phyloP scores from a whole-genome alignment of 1,140 invertebrate genomes.

The Platyscapa corneri region DNA sequence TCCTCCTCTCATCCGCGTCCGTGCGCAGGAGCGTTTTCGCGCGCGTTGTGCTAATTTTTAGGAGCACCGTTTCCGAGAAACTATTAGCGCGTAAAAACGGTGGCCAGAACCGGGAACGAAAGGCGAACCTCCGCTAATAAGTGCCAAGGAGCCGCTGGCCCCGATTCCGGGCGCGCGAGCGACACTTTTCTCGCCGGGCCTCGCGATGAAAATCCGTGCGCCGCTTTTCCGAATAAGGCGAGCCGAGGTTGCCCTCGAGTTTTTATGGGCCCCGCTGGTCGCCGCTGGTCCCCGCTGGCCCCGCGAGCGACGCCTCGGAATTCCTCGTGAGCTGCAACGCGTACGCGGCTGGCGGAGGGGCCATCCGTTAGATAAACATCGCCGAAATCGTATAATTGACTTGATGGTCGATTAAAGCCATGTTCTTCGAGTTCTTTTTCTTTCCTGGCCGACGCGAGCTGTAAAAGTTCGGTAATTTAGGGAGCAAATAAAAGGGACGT shows the following conservation, averaged over 20 bases:
- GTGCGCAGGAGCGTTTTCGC: no score
- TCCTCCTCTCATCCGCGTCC: no score
- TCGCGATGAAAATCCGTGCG: no score
- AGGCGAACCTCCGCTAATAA: no score
- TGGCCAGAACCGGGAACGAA: no score
- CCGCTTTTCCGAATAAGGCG: not conserved
- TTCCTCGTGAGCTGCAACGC: not conserved
- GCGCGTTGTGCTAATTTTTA: no score
- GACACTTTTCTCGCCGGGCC: no score
- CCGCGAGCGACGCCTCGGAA: not conserved
- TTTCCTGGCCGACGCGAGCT: not conserved
- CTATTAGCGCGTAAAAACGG: no score
- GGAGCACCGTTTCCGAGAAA: no score
- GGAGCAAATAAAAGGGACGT: not conserved
- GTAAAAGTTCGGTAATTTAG: slow-evolving; percentile 34
- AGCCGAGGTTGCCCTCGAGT: not conserved
- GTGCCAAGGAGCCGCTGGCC: no score
- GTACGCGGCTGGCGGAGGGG: not conserved
- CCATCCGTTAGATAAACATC: slow-evolving; percentile 34
- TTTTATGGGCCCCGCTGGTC: slow-evolving; percentile 6
- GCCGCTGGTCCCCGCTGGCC: no score
- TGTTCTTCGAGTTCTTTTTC: not conserved
- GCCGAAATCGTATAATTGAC: slow-evolving; percentile 9
- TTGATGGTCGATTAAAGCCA: slow-evolving; percentile 28
- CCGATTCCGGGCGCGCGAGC: no score